Evolutionary conservation across 1,140 invertebrate species (phyloP), one percentile per base, ranked within the genome.

Genomic region (Meloidogyne exigua): DNA sequence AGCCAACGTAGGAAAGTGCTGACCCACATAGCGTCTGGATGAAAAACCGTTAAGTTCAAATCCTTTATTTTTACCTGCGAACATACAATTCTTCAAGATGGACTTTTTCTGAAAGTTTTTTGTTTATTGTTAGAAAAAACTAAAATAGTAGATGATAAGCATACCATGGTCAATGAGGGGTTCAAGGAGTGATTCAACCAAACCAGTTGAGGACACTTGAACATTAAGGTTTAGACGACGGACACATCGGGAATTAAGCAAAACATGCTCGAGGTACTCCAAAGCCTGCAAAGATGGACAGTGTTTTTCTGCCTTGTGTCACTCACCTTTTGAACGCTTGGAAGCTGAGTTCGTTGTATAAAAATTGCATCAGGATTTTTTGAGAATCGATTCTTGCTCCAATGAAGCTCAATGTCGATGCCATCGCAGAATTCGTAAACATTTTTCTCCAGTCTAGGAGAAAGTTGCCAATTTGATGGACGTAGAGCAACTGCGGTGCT

Each of bases 31-130:
- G 13, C 84, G 75, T 2, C 82, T 49, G 15, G 18, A 49, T 49
- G 2, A 18, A 49, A 18, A 49, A 49, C 2, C 2, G 13, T 49
- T n/a, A 49, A 18, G 13, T 2, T 18, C 44, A 0, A 10, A 2
- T 4, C 0, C 5, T 15, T 1, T 49, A 49, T 18, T 18, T 49
- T 18, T 49, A 49, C 44, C 44, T 57, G 5, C 76, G 77, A 13
- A 83, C 74, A 25, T 79, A 66, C n/a, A 83, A 21, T 26, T 75
- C 77, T 57, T 85, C 81, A 18, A 83, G 67, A 18, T 71, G 77
- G 39, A 83, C 82, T 62, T 83, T 85, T 21, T 70, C 83, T 80
- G 63, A 83, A 82, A 72, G 5, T 21, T 77, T 26, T n/a, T n/a
- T n/a, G n/a, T n/a, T n/a, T 4, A 77, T 32, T 7, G 32, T 32